A percentile compares a stretch with the other conserved stretches of the same genome.
phyloP scores from a whole-genome alignment of 2,888 invertebrate genomes.

The Plebejus melissa region DNA sequence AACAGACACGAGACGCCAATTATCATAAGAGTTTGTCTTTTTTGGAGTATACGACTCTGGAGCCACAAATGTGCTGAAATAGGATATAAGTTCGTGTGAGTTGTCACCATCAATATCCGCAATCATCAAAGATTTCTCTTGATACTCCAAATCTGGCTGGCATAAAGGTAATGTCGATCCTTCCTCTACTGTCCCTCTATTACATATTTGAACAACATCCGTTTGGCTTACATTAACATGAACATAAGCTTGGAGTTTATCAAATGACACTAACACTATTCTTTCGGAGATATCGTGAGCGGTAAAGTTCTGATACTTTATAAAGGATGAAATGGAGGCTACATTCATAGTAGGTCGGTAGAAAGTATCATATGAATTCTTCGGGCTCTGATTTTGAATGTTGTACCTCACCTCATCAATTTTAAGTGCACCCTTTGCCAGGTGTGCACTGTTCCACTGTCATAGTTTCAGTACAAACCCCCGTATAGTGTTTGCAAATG shows the following conservation, averaged over 20 bases:
- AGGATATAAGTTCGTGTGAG: constrained; percentile 87
- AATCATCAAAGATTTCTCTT: constrained; percentile 85
- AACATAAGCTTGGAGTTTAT: constrained; percentile 82
- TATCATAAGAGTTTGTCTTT: constrained; percentile 57
- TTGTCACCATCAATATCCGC: constrained; percentile 87
- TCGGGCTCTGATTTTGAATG: constrained; percentile 68
- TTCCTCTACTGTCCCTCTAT: constrained; percentile 54
- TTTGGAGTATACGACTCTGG: constrained; percentile 61
- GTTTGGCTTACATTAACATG: constrained; percentile 88
- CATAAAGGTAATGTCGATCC: constrained; percentile 71
- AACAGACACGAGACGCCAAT: constrained; percentile 83
- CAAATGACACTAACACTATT: constrained; percentile 88
- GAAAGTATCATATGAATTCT: constrained; percentile 64
- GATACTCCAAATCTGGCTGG: constrained; percentile 86
- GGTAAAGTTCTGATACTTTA: constrained; percentile 69
- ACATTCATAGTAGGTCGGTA: constrained; percentile 60
- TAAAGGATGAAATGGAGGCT: constrained; percentile 64
- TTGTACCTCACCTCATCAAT: constrained; percentile 66
- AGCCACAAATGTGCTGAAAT: constrained; percentile 82
- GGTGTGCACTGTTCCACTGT: constrained; percentile 84
- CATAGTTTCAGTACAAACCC: constrained; percentile 91
- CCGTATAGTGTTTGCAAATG: constrained; percentile 79
- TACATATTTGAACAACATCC: constrained; percentile 87
- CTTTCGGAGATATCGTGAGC: constrained; percentile 83
- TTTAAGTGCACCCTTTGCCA: constrained; percentile 71